These are phyloP conservation scores for Drosophila quadrilineata DNA, from an alignment of 1,140 invertebrate species.

Conservation along the genomic window DNA sequence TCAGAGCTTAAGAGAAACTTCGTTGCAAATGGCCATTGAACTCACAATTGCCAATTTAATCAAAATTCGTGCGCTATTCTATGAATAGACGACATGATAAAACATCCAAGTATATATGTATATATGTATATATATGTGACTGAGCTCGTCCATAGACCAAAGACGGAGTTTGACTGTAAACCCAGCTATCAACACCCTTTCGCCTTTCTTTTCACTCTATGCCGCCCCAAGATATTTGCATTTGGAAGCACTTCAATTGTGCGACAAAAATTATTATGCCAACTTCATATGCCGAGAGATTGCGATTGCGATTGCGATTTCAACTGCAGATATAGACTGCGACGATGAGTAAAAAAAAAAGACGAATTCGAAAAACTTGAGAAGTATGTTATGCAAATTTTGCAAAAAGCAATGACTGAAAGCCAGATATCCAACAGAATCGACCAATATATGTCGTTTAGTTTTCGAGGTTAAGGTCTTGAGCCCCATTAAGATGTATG, in stretches of 20 bases:
- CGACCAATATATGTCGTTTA: neutral
- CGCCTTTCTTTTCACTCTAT: conserved; percentile 54
- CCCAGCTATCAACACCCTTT: conserved; percentile 55
- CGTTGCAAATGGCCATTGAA: conserved; percentile 55
- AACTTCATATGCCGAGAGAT: conserved; percentile 41
- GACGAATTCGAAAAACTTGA: conserved; percentile 12
- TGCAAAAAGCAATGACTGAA: too few species aligned
- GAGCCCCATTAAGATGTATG: conserved; percentile 43
- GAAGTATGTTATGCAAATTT: conserved; percentile 38
- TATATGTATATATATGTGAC: too few species aligned
- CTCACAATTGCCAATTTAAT: conserved; percentile 26
- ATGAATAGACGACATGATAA: conserved; percentile 17
- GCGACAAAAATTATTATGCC: conserved; percentile 52
- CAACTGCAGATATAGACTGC: conserved; percentile 42
- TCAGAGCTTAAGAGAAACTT: conserved; percentile 49
- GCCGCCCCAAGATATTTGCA: conserved; percentile 46
- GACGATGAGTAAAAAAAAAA: conserved; percentile 1
- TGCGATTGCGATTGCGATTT: conserved; percentile 48
- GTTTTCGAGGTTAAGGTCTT: conserved; percentile 62
- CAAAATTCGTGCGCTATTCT: conserved; percentile 34
- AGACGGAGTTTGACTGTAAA: conserved; percentile 32
- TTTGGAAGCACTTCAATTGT: conserved; percentile 42
- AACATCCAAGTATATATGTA: conserved; percentile 7
- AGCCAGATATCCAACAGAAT: conserved; percentile 51
- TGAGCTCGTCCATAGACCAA: too few species aligned